Conservation (phyloP, 2,888 invertebrate genomes). For the Silvanus unidentatus region DNA sequence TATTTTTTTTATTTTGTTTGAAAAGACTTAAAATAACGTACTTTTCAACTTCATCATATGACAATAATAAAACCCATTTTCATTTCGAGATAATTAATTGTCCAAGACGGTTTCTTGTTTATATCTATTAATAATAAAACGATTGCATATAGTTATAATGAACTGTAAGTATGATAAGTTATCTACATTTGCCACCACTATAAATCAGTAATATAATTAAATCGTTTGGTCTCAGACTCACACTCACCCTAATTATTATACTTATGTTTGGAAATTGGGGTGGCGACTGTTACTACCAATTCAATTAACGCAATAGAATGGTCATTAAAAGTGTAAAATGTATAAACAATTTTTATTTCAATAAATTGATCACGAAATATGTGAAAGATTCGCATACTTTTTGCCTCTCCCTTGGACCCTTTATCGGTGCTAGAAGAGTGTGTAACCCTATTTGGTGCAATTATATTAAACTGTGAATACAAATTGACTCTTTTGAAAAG, state of each 20-base stretch:
- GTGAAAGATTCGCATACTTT: too few species aligned
- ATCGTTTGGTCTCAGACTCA: constrained; percentile 32
- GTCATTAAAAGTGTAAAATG: too few species aligned
- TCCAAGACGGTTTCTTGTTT: too few species aligned
- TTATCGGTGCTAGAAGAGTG: too few species aligned
- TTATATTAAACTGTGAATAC: constrained; percentile 37
- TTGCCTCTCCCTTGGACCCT: too few species aligned
- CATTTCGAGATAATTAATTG: too few species aligned
- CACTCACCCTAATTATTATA: constrained; percentile 38
- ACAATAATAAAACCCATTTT: too few species aligned
- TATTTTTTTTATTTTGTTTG: constrained; percentile 6
- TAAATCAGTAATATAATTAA: constrained; percentile 42
- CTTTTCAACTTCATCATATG: too few species aligned
- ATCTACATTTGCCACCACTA: constrained; percentile 36
- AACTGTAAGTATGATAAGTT: constrained; percentile 40
- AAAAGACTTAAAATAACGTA: too few species aligned
- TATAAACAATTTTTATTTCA: too few species aligned
- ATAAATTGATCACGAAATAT: too few species aligned
- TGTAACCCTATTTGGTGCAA: constrained; percentile 22
- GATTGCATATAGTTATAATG: constrained; percentile 37
- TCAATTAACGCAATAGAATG: too few species aligned
- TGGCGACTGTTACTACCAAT: neutral
- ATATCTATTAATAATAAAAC: constrained; percentile 32
- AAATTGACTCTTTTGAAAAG: constrained; percentile 45
- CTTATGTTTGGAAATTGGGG: constrained; percentile 30